Evolutionary conservation across 2,797 vertebrate genomes (phyloP).

Genomic region (Epinephelus malabaricus): DNA sequence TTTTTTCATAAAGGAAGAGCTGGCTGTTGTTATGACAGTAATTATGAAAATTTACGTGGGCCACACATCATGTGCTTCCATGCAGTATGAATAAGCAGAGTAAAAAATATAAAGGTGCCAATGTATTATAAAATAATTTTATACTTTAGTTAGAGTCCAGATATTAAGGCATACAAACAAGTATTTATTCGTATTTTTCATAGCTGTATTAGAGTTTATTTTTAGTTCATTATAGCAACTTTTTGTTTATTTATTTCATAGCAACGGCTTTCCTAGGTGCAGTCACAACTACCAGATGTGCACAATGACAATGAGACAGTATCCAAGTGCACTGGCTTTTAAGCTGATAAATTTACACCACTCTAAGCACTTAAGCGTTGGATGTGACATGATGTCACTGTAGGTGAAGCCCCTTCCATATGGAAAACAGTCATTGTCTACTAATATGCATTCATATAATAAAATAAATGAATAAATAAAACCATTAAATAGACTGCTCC

Average conservation of each 20-base stretch:
- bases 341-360: background rate
- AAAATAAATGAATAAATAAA: background rate
- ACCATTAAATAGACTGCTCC: background rate
- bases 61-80: background rate
- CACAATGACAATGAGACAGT: background rate
- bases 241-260: background rate
- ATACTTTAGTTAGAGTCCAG: background rate
- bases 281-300: too few species aligned
- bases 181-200: background rate
- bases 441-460: too few species aligned
- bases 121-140: background rate
- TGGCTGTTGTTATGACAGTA: slow-evolving; percentile 1
- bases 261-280: background rate
- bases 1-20: background rate
- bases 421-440: background rate
- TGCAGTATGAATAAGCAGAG: background rate
- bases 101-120: background rate
- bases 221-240: background rate
- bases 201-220: background rate
- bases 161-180: background rate
- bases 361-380: background rate
- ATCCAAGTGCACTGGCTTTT: background rate
- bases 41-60: background rate
- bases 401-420: background rate
- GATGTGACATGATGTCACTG: background rate